These are phyloP conservation scores for Panopea generosa DNA, from an alignment of 2,888 invertebrate species.

Conservation along the genomic window DNA sequence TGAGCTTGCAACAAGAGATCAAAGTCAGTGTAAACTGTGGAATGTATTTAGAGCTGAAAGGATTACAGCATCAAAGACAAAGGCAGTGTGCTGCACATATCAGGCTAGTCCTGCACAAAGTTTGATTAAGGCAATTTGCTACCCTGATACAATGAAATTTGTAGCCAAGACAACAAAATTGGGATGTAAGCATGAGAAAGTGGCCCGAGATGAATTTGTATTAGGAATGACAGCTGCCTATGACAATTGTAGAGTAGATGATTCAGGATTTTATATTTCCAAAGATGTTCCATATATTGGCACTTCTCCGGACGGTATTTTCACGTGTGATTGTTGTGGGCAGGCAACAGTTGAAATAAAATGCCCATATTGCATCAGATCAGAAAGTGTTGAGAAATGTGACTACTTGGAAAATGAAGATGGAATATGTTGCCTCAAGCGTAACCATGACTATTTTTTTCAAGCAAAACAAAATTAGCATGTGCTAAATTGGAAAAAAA, in stretches of 20 bases:
- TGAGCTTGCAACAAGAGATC: too few species aligned
- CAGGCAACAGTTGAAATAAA: conserved; percentile 36
- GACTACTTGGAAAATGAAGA: too few species aligned
- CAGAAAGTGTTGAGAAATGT: too few species aligned
- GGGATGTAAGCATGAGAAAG: conserved; percentile 51
- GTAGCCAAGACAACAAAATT: conserved; percentile 42
- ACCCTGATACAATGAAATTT: too few species aligned
- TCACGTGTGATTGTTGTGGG: conserved; percentile 29
- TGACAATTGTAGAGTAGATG: conserved; percentile 21
- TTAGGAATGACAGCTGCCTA: too few species aligned
- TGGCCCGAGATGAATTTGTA: too few species aligned
- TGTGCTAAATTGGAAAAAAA: conserved; percentile 18
- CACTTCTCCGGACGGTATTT: conserved; percentile 58
- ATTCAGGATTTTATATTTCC: conserved; percentile 42
- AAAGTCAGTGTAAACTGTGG: conserved; percentile 24
- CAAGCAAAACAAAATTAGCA: conserved; percentile 38
- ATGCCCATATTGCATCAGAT: conserved; percentile 46
- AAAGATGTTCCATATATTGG: conserved; percentile 35
- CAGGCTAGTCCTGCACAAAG: too few species aligned
- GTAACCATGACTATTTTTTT: conserved; percentile 15
- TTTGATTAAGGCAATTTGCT: too few species aligned
- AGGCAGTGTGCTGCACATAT: too few species aligned
- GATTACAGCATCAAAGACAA: conserved; percentile 43
- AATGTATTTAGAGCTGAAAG: conserved; percentile 29
- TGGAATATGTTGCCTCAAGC: conserved; percentile 22